Conservation (phyloP, 1,140 invertebrate species). For the Cepaea nemoralis region DNA sequence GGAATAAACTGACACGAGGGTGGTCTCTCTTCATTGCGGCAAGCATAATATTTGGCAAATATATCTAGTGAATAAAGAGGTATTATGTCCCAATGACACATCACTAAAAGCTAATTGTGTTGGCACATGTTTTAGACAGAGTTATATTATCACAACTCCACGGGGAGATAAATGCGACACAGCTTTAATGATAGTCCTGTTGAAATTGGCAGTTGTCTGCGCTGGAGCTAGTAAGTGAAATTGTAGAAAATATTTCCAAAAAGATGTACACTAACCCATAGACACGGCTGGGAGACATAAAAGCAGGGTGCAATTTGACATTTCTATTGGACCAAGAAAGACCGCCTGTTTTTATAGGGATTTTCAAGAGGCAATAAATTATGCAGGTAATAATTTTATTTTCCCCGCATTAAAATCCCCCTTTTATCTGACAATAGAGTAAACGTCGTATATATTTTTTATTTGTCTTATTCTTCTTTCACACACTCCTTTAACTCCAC, state of each 20-base stretch:
- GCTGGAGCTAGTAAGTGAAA: not conserved
- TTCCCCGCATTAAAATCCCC: not conserved
- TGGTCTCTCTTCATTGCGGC: not conserved
- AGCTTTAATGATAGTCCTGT: constrained; percentile 4
- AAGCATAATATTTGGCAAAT: constrained; percentile 16
- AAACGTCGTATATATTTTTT: not conserved
- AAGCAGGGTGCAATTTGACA: not conserved
- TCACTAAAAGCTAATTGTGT: not conserved
- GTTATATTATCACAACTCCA: not conserved
- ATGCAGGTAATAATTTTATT: not conserved
- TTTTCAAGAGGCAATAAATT: not conserved
- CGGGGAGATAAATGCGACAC: constrained; percentile 13
- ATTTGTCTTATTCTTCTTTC: not conserved
- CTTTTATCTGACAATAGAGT: not conserved
- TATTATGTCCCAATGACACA: not conserved
- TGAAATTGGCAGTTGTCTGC: not conserved
- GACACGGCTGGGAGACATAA: not conserved
- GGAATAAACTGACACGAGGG: constrained; percentile 1
- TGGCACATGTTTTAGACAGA: not conserved
- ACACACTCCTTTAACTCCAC: not conserved
- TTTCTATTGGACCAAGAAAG: constrained; percentile 13
- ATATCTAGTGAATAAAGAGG: not conserved
- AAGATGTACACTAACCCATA: not conserved
- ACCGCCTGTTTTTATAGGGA: not conserved
- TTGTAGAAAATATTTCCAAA: constrained; percentile 3